A percentile compares a stretch with the other conserved stretches of the same genome.
These are phyloP conservation scores for Sipha flava DNA, from an alignment of 1,140 invertebrate genomes.

Conservation along the genomic window DNA sequence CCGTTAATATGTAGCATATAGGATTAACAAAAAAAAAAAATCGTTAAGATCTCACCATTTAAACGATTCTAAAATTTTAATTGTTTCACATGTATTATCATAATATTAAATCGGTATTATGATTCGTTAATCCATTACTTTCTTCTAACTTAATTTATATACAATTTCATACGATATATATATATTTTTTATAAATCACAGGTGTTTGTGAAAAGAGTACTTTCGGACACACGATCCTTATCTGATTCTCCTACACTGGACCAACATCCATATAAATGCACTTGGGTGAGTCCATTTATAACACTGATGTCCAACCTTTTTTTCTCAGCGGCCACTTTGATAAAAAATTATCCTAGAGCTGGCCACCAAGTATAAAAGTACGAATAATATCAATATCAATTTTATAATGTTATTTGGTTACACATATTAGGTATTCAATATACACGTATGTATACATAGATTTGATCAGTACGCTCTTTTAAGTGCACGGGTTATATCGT, in stretches of 20 bases:
- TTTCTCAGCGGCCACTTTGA: no score
- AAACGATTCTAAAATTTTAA: background rate
- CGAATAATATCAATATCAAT: no score
- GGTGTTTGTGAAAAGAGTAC: background rate
- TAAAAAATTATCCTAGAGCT: no score
- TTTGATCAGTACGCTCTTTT: no score
- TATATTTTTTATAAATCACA: background rate
- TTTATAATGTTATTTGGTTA: no score
- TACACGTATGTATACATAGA: no score
- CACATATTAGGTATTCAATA: no score
- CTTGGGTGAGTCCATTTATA: background rate
- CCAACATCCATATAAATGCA: background rate
- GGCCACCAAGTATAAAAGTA: no score
- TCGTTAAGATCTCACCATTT: background rate
- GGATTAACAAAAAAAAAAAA: background rate
- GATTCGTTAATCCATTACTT: constrained; percentile 6
- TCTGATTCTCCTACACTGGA: background rate
- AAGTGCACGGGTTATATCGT: no score
- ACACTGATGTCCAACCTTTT: no score
- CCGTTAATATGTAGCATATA: background rate
- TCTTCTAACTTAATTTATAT: background rate
- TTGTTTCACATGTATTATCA: background rate
- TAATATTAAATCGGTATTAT: background rate
- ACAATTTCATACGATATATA: background rate
- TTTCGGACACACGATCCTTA: background rate